Evolutionary conservation across 2,888 invertebrate genomes (phyloP).

Genomic region (Flabesymbios commensalis): DNA sequence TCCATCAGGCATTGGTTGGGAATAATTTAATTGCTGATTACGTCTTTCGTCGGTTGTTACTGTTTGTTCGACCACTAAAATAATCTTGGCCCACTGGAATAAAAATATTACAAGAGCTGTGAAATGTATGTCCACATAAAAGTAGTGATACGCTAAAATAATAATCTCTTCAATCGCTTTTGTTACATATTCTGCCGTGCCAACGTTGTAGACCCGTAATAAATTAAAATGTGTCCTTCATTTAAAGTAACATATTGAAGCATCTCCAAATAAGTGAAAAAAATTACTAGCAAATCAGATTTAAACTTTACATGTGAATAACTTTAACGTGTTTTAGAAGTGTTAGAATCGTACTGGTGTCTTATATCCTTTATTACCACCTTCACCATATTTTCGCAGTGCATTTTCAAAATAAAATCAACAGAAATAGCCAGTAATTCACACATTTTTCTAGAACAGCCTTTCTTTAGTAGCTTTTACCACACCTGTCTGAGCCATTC

Average conservation of each 20-base stretch:
- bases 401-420: not conserved
- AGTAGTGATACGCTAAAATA: too few relatives aligned
- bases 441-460: not conserved
- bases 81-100: slow-evolving; percentile 92
- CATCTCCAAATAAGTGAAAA: too few relatives aligned
- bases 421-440: not conserved
- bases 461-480: too few relatives aligned
- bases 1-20: slow-evolving; percentile 82
- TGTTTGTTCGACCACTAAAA: slow-evolving; percentile 95
- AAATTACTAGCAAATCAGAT: too few relatives aligned
- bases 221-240: not conserved
- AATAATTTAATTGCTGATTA: slow-evolving; percentile 85
- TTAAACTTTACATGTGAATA: too few relatives aligned
- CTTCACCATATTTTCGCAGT: not conserved
- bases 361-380: not conserved
- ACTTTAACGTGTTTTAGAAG: too few relatives aligned
- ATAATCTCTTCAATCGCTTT: too few relatives aligned
- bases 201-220: not conserved
- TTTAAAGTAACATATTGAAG: not conserved
- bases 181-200: not conserved
- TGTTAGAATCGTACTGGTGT: not conserved
- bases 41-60: slow-evolving; percentile 86
- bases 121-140: not conserved
- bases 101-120: not conserved
- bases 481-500: slow-evolving; percentile 93